Conservation (phyloP, 2,113 vertebrate genomes). For the Bambusicola thoracicus region DNA sequence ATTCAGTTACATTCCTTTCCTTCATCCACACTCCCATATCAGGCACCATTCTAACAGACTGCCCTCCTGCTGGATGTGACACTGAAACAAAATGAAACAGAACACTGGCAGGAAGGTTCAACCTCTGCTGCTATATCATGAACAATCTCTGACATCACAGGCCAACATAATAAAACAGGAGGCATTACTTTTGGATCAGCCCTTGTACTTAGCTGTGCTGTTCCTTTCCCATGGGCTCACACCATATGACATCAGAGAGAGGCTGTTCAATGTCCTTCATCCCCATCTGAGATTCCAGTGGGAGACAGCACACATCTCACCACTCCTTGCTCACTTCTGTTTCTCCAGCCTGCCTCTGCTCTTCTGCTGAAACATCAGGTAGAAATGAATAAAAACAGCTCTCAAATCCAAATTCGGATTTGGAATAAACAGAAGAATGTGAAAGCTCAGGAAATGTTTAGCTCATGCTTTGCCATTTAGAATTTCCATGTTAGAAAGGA, state of each 20-base stretch:
- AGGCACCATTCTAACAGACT: too few species aligned
- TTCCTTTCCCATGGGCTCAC: not conserved
- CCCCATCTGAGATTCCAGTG: not conserved
- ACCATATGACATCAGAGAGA: accelerated
- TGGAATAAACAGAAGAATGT: not conserved
- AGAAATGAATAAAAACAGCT: not conserved
- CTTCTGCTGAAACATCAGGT: not conserved
- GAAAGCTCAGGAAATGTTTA: not conserved
- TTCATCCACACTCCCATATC: too few species aligned
- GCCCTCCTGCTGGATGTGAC: too few species aligned
- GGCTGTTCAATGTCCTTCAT: not conserved
- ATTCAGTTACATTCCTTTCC: not conserved
- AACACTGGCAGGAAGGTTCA: too few species aligned
- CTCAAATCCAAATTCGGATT: not conserved
- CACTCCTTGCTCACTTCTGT: not conserved
- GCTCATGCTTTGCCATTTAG: not conserved
- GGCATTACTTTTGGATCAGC: too few species aligned
- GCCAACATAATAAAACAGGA: too few species aligned
- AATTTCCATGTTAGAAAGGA: not conserved
- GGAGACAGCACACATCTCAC: not conserved
- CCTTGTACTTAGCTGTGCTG: not conserved
- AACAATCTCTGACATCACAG: too few species aligned
- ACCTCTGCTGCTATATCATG: too few species aligned
- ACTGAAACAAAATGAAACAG: too few species aligned
- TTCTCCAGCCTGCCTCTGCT: not conserved